These are phyloP conservation scores for Lithophane ornitopus DNA, from an alignment of 2,888 invertebrate species.

Conservation along the genomic window DNA sequence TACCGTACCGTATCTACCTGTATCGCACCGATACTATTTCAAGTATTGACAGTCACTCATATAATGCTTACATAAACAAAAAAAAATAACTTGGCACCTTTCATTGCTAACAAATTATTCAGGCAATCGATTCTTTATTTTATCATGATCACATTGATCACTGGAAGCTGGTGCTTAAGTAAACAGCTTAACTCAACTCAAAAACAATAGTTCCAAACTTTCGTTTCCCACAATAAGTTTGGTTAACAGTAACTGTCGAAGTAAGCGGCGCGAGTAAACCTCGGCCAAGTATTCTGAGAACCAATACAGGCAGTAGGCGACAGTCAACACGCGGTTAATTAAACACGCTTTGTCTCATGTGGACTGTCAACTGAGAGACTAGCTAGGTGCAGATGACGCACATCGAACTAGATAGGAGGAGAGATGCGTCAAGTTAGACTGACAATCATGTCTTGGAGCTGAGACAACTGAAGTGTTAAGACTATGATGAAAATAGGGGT, in stretches of 20 bases:
- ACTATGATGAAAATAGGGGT: not conserved
- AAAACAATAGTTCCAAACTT: slow-evolving; percentile 60
- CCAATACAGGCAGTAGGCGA: slow-evolving; percentile 76
- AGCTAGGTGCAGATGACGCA: slow-evolving; percentile 62
- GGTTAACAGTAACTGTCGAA: slow-evolving; percentile 70
- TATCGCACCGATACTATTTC: not conserved
- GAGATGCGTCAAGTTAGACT: not conserved
- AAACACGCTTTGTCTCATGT: slow-evolving; percentile 85
- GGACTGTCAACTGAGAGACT: slow-evolving; percentile 76
- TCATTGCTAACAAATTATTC: not conserved
- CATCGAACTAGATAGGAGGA: not conserved
- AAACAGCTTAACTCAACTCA: slow-evolving; percentile 17
- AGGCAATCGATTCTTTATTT: not conserved
- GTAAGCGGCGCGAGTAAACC: slow-evolving; percentile 60
- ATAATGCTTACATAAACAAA: not conserved
- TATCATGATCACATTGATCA: slow-evolving; percentile 2
- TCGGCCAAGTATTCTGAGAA: slow-evolving; percentile 75
- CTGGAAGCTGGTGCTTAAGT: not conserved
- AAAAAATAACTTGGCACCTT: not conserved
- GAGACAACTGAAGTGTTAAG: not conserved
- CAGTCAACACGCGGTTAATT: slow-evolving; percentile 82
- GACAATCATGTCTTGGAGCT: not conserved
- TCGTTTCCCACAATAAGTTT: slow-evolving; percentile 67
- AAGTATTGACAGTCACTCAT: slow-evolving; percentile 1
- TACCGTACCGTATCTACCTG: too few species aligned